phyloP scores from a whole-genome alignment of 2,113 vertebrate species.

The Chaetodon auriga region DNA sequence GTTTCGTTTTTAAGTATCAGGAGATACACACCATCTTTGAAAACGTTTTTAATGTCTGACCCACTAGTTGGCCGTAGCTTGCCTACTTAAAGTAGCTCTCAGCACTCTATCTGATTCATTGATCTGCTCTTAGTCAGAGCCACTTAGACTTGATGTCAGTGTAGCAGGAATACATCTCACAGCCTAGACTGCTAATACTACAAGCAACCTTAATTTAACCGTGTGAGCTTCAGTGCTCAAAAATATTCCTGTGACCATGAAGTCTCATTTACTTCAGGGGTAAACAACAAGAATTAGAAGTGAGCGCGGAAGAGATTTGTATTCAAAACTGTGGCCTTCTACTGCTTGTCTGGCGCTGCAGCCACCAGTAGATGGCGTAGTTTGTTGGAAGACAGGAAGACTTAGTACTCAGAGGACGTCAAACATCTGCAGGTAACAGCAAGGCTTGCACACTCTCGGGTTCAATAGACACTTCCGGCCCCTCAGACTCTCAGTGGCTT shows the following conservation, averaged over 20 bases:
- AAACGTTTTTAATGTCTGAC: no score
- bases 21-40: no score
- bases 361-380: constrained; percentile 75
- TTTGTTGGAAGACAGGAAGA: constrained; percentile 44
- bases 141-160: neutral
- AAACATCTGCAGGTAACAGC: neutral
- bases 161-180: neutral
- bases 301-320: neutral
- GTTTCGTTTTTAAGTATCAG: no score
- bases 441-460: neutral
- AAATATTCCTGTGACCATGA: no score
- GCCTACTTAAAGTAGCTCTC: neutral
- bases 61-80: no score
- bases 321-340: neutral
- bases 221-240: neutral
- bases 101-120: no score
- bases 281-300: neutral
- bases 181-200: neutral
- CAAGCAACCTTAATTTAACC: neutral
- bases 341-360: neutral
- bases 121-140: no score
- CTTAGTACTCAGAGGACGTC: no score
- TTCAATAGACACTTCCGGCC: neutral
- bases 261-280: neutral
- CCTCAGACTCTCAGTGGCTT: neutral